Evolutionary conservation across 1,140 invertebrate genomes (phyloP), one percentile per base, ranked within the genome.

Genomic region (Pygmarrhopalites habei): DNA sequence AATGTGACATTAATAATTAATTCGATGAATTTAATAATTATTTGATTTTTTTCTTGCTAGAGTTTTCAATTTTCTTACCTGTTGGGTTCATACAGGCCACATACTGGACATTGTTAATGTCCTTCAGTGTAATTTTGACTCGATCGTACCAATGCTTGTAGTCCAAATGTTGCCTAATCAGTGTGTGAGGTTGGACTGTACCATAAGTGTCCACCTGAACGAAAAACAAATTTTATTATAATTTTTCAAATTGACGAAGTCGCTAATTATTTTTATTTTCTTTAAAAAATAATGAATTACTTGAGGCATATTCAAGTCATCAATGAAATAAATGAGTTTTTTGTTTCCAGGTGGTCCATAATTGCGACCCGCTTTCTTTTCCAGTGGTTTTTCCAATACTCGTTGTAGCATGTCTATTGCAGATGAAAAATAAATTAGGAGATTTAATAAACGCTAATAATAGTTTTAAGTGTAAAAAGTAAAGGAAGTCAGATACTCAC

Each of bases 291-390:
- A 39, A 26, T 55, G 14, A 25, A 25, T 63, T 72, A 92, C 92
- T 81, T 95, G 91, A 17, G 94, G 93, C 93, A 97, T 97, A 74
- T 98, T 98, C 86, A 97, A 88, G 72, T 98, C 94, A 74, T 97
- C 95, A 62, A 97, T 87, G 75, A 97, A 98, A 74, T 96, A 97
- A 62, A 97, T 85, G n/a, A 98, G 77, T 0, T 86, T 89, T 76
- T 95, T 95, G 71, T 86, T 94, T 32, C 94, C 92, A 2, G 92
- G 92, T 23, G 95, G 95, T 4, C 92, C 95, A 72, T 88, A 98
- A 79, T 95, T 96, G 69, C 91, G 81, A 2, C 94, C 94, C 43
- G 94, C 93, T 77, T 97, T 97, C 78, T 97, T 97, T 74, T 97
- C 95, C 44, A 98, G 73, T n/a, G 92, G 90, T 75, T 92, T 94